Evolutionary conservation across 2,113 vertebrate genomes (phyloP).

Genomic region (Centropus unirufus): DNA sequence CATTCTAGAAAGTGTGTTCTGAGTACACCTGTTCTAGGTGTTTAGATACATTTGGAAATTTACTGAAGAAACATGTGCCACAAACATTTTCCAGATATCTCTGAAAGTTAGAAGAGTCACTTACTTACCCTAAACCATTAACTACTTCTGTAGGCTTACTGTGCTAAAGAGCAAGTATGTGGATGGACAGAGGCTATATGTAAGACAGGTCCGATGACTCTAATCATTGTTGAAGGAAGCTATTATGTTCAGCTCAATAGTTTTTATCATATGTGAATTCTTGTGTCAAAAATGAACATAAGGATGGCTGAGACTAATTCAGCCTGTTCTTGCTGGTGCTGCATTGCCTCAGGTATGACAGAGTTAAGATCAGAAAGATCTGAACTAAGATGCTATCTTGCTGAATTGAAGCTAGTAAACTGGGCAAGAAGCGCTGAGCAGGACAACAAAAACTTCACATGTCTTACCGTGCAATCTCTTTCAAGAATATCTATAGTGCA

Average conservation of each 20-base stretch:
- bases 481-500: neutral
- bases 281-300: neutral
- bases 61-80: neutral
- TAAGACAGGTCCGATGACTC: neutral
- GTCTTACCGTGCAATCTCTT: neutral
- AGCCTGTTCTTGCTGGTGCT: neutral
- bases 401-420: neutral
- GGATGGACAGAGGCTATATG: neutral
- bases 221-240: neutral
- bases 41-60: neutral
- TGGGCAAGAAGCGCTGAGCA: neutral
- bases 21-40: neutral
- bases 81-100: neutral
- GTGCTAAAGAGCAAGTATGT: neutral
- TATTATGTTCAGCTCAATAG: neutral
- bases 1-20: neutral
- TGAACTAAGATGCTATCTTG: neutral
- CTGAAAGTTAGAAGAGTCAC: neutral
- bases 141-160: neutral
- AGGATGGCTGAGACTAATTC: neutral
- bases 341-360: neutral
- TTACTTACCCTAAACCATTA: neutral
- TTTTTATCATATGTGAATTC: neutral
- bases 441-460: neutral
- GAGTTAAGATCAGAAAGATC: neutral